Evolutionary conservation across 37 sponge, comb jelly and placozoan species (phyloP).

Genomic region (Hexactinellida sp.): DNA sequence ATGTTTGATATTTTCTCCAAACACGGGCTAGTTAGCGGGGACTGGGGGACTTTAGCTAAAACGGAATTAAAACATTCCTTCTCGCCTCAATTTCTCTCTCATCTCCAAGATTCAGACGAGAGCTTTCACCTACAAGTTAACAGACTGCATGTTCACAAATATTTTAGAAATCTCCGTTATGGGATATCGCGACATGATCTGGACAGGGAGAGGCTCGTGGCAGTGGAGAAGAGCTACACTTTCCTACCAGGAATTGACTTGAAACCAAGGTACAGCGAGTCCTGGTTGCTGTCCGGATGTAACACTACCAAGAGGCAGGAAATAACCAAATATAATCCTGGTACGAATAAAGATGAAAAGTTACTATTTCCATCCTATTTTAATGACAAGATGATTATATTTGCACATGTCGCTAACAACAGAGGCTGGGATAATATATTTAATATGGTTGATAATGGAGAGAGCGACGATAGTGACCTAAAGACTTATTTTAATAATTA

Average conservation of each 20-base stretch:
- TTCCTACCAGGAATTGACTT: not conserved
- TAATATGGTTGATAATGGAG: not conserved
- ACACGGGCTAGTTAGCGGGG: not conserved
- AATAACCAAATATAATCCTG: not conserved
- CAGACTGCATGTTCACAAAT: not conserved
- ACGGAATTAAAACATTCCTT: not conserved
- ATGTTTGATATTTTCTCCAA: not conserved
- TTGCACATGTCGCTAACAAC: not conserved
- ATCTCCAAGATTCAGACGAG: not conserved
- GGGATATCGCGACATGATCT: not conserved
- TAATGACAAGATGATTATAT: not conserved
- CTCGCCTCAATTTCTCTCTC: not conserved
- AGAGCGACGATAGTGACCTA: not conserved
- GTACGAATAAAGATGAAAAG: not conserved
- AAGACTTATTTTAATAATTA: not conserved
- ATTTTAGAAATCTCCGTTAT: not conserved
- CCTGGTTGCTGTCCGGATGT: not conserved
- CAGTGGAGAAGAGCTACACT: not conserved
- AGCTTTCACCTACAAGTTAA: not conserved
- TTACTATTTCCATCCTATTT: not conserved
- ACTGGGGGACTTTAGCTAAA: not conserved
- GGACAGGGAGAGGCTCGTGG: not conserved
- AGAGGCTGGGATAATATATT: not conserved
- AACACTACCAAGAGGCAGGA: not conserved
- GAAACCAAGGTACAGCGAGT: not conserved